Conservation (phyloP, 2,113 vertebrate genomes). For the Nesogale talazaci region DNA sequence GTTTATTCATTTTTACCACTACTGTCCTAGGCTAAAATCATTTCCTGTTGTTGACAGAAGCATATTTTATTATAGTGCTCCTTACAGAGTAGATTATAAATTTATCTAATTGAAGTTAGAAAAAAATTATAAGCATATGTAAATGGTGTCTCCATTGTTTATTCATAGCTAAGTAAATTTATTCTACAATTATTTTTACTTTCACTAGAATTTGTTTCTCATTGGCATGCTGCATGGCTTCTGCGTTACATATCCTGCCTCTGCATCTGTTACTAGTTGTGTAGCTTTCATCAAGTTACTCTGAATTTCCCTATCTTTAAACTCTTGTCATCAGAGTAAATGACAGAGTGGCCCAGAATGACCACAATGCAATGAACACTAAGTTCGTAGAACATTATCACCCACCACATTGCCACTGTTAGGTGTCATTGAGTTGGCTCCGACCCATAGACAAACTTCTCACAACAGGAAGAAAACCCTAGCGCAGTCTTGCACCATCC, state of each 20-base stretch:
- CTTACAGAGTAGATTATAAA: not conserved
- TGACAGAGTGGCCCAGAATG: not conserved
- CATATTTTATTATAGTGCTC: not conserved
- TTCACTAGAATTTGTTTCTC: not conserved
- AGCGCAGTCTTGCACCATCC: too few species aligned
- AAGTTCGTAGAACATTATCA: not conserved
- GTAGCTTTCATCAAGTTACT: not conserved
- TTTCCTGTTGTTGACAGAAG: not conserved
- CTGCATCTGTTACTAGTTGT: not conserved
- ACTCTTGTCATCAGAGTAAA: not conserved
- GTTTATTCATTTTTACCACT: not conserved
- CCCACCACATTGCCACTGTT: too few species aligned
- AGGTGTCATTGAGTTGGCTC: too few species aligned
- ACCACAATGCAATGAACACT: not conserved
- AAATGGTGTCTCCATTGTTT: not conserved
- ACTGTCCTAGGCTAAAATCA: not conserved
- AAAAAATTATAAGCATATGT: not conserved
- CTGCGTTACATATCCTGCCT: not conserved
- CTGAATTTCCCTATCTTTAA: not conserved
- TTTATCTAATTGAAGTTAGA: not conserved
- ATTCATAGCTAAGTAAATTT: not conserved
- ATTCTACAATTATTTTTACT: not conserved
- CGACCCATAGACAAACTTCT: too few species aligned
- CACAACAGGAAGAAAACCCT: too few species aligned
- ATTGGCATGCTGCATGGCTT: not conserved